phyloP scores from a whole-genome alignment of 2,113 vertebrate genomes.

The Phylloscopus trochiloides region DNA sequence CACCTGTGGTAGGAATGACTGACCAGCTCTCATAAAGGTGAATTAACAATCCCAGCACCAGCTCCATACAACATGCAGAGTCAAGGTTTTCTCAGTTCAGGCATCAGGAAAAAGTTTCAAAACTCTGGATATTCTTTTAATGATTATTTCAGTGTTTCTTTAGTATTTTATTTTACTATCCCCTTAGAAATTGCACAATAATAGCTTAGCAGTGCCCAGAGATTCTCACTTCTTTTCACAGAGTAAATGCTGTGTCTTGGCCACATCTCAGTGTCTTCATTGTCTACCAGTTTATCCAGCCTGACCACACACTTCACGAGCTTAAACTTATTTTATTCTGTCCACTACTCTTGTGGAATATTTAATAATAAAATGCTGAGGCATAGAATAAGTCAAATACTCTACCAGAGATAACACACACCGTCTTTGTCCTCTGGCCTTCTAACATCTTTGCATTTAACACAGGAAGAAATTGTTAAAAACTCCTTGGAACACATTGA shows the following conservation, averaged over 20 bases:
- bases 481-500: neutral
- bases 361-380: neutral
- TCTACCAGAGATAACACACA: neutral
- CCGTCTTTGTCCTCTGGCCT: neutral
- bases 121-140: neutral
- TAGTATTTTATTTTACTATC: neutral
- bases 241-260: neutral
- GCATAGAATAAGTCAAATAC: neutral
- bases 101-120: neutral
- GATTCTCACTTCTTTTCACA: neutral
- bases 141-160: neutral
- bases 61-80: neutral
- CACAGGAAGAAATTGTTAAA: neutral
- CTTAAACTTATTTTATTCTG: neutral
- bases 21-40: neutral
- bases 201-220: neutral
- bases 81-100: neutral
- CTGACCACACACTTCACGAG: neutral
- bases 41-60: neutral
- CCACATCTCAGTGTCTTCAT: neutral
- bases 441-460: neutral
- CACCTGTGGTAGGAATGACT: accelerated
- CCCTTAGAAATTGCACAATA: neutral
- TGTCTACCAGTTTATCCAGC: neutral
- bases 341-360: neutral